Evolutionary conservation across 2,888 invertebrate species (phyloP).

Genomic region (Amphimallon solstitiale): DNA sequence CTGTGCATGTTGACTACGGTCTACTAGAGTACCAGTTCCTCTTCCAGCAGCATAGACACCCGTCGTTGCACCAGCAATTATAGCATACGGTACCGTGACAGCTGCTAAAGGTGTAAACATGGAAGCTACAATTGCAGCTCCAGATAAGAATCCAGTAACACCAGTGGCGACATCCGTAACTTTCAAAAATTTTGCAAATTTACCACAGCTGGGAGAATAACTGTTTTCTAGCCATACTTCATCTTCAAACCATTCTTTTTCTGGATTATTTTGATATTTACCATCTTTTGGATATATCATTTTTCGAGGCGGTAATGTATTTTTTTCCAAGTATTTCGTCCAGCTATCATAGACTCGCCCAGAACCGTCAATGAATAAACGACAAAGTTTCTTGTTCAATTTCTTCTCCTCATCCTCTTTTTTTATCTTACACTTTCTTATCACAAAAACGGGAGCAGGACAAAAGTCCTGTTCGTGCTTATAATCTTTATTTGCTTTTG

Average conservation of each 20-base stretch:
- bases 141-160: conserved; percentile 34
- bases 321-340: conserved; percentile 65
- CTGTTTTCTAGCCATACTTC: not conserved
- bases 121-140: conserved; percentile 28
- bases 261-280: conserved; percentile 45
- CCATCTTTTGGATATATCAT: conserved; percentile 68
- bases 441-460: conserved; percentile 56
- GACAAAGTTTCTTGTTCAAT: conserved; percentile 53
- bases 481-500: not conserved
- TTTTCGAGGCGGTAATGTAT: conserved; percentile 67
- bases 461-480: conserved; percentile 49
- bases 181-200: not conserved
- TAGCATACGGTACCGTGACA: conserved; percentile 25
- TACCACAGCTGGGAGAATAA: conserved; percentile 10
- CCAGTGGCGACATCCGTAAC: conserved; percentile 13
- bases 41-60: conserved; percentile 38
- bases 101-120: conserved; percentile 33
- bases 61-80: conserved; percentile 28
- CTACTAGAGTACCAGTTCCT: conserved; percentile 31
- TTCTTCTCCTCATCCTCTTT: conserved; percentile 45
- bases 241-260: not conserved
- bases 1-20: conserved; percentile 38
- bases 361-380: conserved; percentile 57
- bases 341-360: conserved; percentile 68
- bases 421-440: conserved; percentile 41